A percentile compares a stretch with the other conserved stretches of the same genome.
Conservation (phyloP, 2,113 vertebrate genomes). For the Daboia siamensis region DNA sequence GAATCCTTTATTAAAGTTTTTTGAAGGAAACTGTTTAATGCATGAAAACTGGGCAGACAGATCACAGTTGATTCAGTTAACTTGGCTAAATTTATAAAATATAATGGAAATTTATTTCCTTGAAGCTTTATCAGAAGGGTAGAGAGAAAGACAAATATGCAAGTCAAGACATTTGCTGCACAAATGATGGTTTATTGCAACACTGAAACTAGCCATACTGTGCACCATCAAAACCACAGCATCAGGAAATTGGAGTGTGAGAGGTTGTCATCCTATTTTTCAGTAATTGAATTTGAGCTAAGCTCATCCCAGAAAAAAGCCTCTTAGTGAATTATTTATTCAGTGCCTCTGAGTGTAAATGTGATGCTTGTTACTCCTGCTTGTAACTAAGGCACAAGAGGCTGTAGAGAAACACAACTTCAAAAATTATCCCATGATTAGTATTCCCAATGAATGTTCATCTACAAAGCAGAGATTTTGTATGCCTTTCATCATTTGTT, state of each 20-base stretch:
- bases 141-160: too few species aligned
- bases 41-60: not conserved
- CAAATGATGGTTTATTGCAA: not conserved
- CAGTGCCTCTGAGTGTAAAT: slow-evolving; percentile 46
- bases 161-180: not conserved
- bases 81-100: not conserved
- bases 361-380: slow-evolving; percentile 34
- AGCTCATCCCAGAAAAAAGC: slow-evolving; percentile 67
- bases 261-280: slow-evolving; percentile 60
- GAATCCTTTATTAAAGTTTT: not conserved
- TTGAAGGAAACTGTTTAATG: not conserved
- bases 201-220: not conserved
- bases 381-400: slow-evolving; percentile 10
- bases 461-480: slow-evolving; percentile 19
- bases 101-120: not conserved
- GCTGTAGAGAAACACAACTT: slow-evolving; percentile 25
- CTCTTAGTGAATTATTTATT: slow-evolving; percentile 66
- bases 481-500: slow-evolving; percentile 54
- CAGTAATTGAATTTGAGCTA: slow-evolving; percentile 75
- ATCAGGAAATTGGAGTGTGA: slow-evolving; percentile 40
- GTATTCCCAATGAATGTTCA: slow-evolving; percentile 41
- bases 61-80: not conserved
- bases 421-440: slow-evolving; percentile 39
- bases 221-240: slow-evolving; percentile 20
- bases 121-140: not conserved